phyloP scores from a whole-genome alignment of 1,140 invertebrate genomes.

The Choristoneura fumiferana region DNA sequence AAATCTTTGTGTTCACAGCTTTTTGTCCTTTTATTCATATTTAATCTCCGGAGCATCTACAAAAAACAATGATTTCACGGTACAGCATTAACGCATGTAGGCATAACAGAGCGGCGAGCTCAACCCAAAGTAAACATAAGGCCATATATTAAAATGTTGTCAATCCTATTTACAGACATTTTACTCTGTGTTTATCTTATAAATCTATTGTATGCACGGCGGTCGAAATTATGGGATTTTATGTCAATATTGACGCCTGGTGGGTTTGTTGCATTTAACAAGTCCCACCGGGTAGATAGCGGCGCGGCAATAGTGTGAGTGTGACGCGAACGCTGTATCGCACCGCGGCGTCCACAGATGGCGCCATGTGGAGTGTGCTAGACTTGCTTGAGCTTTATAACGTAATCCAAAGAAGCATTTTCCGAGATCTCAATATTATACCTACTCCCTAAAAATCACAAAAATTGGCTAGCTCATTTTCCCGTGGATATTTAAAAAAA shows the following conservation, averaged over 20 bases:
- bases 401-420: too few species aligned
- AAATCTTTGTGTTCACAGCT: conserved; percentile 52
- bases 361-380: neutral
- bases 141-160: conserved; percentile 77
- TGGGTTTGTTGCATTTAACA: conserved; percentile 70
- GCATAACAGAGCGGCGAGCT: conserved; percentile 62
- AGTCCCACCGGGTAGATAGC: conserved; percentile 53
- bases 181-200: conserved; percentile 76
- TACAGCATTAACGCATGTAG: conserved; percentile 73
- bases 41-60: conserved; percentile 64
- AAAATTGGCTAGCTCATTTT: too few species aligned
- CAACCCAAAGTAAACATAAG: conserved; percentile 62
- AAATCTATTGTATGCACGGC: conserved; percentile 75
- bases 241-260: conserved; percentile 69
- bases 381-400: too few species aligned
- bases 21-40: conserved; percentile 72
- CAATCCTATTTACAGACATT: conserved; percentile 75
- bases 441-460: too few species aligned
- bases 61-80: conserved; percentile 77
- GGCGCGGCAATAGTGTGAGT: neutral
- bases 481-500: too few species aligned
- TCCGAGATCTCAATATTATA: too few species aligned
- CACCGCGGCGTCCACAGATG: conserved; percentile 1
- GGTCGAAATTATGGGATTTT: conserved; percentile 74
- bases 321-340: neutral